Evolutionary conservation across 2,113 vertebrate species (phyloP).

Genomic region (Neotoma lepida): DNA sequence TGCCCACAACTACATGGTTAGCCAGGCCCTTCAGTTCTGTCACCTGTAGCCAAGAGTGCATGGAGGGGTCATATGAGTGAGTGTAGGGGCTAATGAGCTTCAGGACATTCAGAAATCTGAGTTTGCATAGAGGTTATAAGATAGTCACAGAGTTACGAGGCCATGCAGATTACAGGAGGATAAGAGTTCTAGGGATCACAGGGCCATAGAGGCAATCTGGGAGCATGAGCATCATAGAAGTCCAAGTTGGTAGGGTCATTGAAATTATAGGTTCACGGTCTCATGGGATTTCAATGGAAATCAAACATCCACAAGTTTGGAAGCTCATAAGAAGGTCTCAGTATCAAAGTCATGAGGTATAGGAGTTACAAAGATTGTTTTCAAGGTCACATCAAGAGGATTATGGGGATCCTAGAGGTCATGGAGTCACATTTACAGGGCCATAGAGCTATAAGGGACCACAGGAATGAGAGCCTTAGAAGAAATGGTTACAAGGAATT

Average conservation of each 20-base stretch:
- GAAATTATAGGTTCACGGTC: background rate
- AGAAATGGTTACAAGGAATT: background rate
- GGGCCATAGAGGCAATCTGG: background rate
- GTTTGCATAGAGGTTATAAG: background rate
- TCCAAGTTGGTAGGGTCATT: background rate
- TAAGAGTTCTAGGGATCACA: background rate
- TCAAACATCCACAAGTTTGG: slow-evolving; percentile 37
- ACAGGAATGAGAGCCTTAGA: background rate
- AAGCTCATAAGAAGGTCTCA: background rate
- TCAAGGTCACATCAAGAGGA: background rate
- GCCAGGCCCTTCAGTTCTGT: slow-evolving; percentile 96
- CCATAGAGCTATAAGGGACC: background rate
- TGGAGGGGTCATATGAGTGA: background rate
- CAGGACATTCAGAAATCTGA: background rate
- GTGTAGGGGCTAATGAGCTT: background rate
- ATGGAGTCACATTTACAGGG: background rate
- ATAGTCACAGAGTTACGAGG: background rate
- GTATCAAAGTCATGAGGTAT: background rate
- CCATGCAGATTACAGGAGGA: background rate
- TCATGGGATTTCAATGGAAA: background rate
- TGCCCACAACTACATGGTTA: slow-evolving; percentile 96
- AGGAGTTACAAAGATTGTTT: background rate
- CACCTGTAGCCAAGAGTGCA: slow-evolving; percentile 86
- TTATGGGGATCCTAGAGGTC: background rate
- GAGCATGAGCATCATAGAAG: background rate